Evolutionary conservation across 2,888 invertebrate genomes (phyloP).

Genomic region (Desoria tigrina): DNA sequence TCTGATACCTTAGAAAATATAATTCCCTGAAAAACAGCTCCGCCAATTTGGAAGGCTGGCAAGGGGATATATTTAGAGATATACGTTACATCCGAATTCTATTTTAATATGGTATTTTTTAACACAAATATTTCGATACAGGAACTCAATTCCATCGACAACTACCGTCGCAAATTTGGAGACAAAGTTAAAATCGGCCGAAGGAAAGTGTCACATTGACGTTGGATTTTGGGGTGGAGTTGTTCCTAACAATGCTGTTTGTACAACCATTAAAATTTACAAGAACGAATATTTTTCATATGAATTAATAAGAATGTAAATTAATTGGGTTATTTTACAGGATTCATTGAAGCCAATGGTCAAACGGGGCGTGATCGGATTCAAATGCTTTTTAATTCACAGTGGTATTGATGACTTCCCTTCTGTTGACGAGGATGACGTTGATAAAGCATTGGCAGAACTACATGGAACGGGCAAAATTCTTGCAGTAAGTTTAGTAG

Average conservation of each 20-base stretch:
- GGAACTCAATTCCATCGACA: slow-evolving; percentile 73
- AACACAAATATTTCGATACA: slow-evolving; percentile 55
- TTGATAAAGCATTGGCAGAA: slow-evolving; percentile 64
- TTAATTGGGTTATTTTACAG: slow-evolving; percentile 56
- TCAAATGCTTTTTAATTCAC: slow-evolving; percentile 72
- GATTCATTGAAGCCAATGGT: slow-evolving; percentile 64
- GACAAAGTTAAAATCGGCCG: slow-evolving; percentile 64
- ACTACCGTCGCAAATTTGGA: slow-evolving; percentile 66
- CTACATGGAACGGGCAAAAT: slow-evolving; percentile 65
- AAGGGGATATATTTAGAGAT: neutral
- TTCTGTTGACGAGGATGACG: slow-evolving; percentile 63
- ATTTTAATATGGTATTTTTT: too few species aligned
- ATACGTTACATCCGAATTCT: neutral
- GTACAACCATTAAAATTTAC: neutral
- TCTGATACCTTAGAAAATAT: too few species aligned
- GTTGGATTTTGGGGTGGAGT: slow-evolving; percentile 81
- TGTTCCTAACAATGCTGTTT: slow-evolving; percentile 67
- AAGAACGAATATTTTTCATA: neutral
- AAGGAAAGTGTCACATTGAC: slow-evolving; percentile 65
- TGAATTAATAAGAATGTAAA: slow-evolving; percentile 4
- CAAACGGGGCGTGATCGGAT: slow-evolving; percentile 69
- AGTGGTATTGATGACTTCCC: slow-evolving; percentile 72
- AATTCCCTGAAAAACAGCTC: too few species aligned
- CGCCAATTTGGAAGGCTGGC: too few species aligned
- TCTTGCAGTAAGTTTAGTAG: slow-evolving; percentile 68